Base-by-base conservation (phyloP, 2,888 invertebrate species). In the Lymantria dispar region DNA sequence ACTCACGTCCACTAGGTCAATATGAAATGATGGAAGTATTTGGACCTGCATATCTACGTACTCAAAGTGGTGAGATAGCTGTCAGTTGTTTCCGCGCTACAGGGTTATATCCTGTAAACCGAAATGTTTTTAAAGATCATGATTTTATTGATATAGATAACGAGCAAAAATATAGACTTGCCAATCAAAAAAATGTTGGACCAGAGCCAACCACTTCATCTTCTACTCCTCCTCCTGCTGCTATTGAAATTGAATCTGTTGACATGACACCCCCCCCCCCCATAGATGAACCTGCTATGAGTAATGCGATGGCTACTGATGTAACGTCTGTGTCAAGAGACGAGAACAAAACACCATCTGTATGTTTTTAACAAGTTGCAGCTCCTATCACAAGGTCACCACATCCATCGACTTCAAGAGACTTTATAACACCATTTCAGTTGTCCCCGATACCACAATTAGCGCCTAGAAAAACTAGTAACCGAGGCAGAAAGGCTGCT, bases 41-140 rank as follows among this genome's bases (percentile, higher is more conserved):
- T n/a, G n/a, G n/a, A n/a, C n/a, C n/a, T n/a, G n/a, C n/a, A n/a
- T n/a, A n/a, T n/a, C n/a, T n/a, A n/a, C n/a, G n/a, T n/a, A n/a
- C n/a, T n/a, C n/a, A n/a, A n/a, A n/a, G n/a, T n/a, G n/a, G n/a
- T n/a, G n/a, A n/a, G n/a, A n/a, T n/a, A n/a, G n/a, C n/a, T n/a
- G n/a, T n/a, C n/a, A n/a, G n/a, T n/a, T n/a, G n/a, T n/a, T n/a
- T n/a, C n/a, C n/a, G n/a, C n/a, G n/a, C n/a, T n/a, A n/a, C n/a
- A n/a, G n/a, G n/a, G n/a, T n/a, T n/a, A n/a, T n/a, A n/a, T n/a
- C n/a, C n/a, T n/a, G n/a, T n/a, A n/a, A n/a, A n/a, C n/a, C n/a
- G n/a, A n/a, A n/a, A n/a, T n/a, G n/a, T n/a, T 64, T 74, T 15
- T 74, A 76, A n/a, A n/a, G n/a, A 47, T 59, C 71, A 33, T 71